Evolutionary conservation across 2,797 vertebrate species (phyloP).

Genomic region (Thunnus albacares): DNA sequence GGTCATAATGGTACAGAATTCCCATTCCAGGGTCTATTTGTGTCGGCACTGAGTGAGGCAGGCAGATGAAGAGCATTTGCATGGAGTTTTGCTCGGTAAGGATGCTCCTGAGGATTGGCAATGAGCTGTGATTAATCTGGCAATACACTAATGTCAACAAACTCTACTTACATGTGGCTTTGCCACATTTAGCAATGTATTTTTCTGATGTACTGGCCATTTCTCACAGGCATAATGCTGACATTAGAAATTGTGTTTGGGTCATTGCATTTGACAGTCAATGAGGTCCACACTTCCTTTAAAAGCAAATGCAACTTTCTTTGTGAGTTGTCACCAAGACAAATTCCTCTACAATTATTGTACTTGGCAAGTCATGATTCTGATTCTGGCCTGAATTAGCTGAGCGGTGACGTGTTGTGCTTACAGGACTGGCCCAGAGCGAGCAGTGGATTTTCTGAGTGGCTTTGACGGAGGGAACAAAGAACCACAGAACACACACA

Average conservation of each 20-base stretch:
- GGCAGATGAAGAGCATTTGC: conserved; percentile 65
- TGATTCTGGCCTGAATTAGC: conserved; percentile 74
- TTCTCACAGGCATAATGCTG: conserved; percentile 44
- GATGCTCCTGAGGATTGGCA: conserved; percentile 75
- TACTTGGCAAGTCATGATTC: conserved; percentile 61
- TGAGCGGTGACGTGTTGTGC: conserved; percentile 65
- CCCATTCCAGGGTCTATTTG: conserved; percentile 66
- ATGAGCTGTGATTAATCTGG: conserved; percentile 56
- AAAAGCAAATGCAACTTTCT: conserved; percentile 40
- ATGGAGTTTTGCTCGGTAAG: conserved; percentile 55
- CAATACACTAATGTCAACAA: conserved; percentile 63
- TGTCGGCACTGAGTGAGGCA: conserved; percentile 47
- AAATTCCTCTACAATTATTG: conserved; percentile 61
- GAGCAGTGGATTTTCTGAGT: conserved; percentile 62
- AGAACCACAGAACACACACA: conserved; percentile 74
- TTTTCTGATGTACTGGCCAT: conserved; percentile 49
- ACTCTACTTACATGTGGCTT: conserved; percentile 54
- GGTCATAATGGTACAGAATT: conserved; percentile 63
- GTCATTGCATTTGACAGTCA: conserved; percentile 31
- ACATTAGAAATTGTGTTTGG: conserved; percentile 25
- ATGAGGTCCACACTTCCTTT: conserved; percentile 13
- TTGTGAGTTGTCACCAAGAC: conserved; percentile 52
- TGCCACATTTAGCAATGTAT: conserved; percentile 37
- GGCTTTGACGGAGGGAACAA: conserved; percentile 75
- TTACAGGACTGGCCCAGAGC: conserved; percentile 68